Conservation (phyloP, 2,888 invertebrate genomes). For the Minunthozetes semirufus region DNA sequence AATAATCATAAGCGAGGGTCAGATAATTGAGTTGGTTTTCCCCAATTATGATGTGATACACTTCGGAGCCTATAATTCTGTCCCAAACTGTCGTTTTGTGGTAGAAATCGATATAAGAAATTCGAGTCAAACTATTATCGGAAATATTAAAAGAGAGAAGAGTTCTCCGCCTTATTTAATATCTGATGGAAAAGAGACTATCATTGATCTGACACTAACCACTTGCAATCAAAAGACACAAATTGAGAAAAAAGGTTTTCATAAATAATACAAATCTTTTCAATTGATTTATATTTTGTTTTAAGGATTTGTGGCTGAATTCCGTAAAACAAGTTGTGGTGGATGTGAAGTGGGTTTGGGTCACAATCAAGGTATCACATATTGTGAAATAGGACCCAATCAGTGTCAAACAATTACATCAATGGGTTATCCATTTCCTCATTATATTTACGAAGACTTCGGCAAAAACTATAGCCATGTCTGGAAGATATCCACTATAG, state of each 20-base stretch:
- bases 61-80: conserved; percentile 43
- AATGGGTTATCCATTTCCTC: conserved; percentile 44
- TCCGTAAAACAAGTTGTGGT: conserved; percentile 42
- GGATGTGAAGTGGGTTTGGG: conserved; percentile 43
- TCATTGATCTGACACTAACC: conserved; percentile 42
- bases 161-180: conserved; percentile 43
- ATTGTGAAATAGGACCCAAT: conserved; percentile 37
- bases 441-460: conserved; percentile 40
- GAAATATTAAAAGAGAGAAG: conserved; percentile 41
- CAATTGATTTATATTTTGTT: conserved; percentile 1
- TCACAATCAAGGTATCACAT: conserved; percentile 39
- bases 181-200: conserved; percentile 43
- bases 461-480: conserved; percentile 42
- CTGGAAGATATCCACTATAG: conserved; percentile 41
- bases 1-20: conserved; percentile 41
- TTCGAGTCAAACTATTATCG: conserved; percentile 29
- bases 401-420: conserved; percentile 44
- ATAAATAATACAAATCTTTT: not conserved
- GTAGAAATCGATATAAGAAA: conserved; percentile 39
- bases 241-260: conserved; percentile 27
- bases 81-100: conserved; percentile 42
- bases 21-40: conserved; percentile 44
- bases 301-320: conserved; percentile 43
- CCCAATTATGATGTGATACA: conserved; percentile 44
- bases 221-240: conserved; percentile 43